Conservation (phyloP, 2,888 invertebrate genomes). For the Drosophila conformis region DNA sequence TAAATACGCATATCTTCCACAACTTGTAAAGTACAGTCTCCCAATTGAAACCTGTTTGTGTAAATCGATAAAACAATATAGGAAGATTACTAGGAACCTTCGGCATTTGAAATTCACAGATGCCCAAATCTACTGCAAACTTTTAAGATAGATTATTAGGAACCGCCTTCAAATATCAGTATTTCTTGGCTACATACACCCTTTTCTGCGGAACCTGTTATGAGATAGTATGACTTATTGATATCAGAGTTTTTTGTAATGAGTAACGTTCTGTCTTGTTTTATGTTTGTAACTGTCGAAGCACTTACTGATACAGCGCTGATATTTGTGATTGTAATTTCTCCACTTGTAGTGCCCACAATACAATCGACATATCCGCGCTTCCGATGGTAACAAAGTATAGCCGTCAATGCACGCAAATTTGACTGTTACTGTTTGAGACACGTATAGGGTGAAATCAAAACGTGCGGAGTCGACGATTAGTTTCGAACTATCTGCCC, state of each 20-base stretch:
- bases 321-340: fast-evolving
- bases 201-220: background rate
- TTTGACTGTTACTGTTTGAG: background rate
- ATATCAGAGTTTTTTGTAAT: background rate
- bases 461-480: too few species aligned
- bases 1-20: too few species aligned
- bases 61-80: too few species aligned
- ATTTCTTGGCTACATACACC: background rate
- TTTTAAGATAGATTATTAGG: background rate
- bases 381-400: background rate
- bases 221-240: background rate
- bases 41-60: too few species aligned
- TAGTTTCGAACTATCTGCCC: too few species aligned
- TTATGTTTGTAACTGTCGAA: background rate
- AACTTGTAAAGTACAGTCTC: too few species aligned
- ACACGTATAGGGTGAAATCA: too few species aligned
- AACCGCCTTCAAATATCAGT: background rate
- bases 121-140: background rate
- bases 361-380: fast-evolving
- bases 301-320: conserved; percentile 26
- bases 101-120: background rate
- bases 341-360: background rate
- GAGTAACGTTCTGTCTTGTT: too few species aligned
- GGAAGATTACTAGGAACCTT: too few species aligned
- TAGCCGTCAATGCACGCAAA: conserved; percentile 6